Conservation (phyloP, 2,888 invertebrate genomes). For the Strigamia crassipes region DNA sequence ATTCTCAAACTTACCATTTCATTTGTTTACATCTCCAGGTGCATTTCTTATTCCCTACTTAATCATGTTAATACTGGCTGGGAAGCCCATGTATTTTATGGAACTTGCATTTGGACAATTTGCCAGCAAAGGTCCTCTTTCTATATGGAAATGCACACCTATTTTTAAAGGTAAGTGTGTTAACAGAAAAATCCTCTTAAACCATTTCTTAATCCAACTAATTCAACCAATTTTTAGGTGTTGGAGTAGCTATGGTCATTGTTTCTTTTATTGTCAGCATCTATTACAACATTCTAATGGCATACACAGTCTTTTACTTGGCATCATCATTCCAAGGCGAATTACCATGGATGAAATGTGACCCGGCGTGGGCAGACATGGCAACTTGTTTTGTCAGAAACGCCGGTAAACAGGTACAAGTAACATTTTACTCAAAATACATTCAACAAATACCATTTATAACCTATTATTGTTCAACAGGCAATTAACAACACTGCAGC, state of each 20-base stretch:
- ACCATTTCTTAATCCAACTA: background rate
- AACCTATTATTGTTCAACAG: too few species aligned
- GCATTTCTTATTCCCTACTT: conserved; percentile 76
- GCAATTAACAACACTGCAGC: too few species aligned
- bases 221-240: conserved; percentile 52
- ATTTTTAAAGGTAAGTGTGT: conserved; percentile 58
- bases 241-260: conserved; percentile 56
- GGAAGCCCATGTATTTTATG: conserved; percentile 60
- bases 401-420: too few species aligned
- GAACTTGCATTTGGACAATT: conserved; percentile 61
- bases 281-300: conserved; percentile 57
- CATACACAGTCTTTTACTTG: conserved; percentile 56
- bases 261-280: conserved; percentile 55
- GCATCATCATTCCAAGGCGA: conserved; percentile 54
- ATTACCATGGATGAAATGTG: conserved; percentile 50
- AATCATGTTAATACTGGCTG: conserved; percentile 70
- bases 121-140: conserved; percentile 59
- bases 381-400: conserved; percentile 54
- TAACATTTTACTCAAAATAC: too few species aligned
- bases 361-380: conserved; percentile 58
- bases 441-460: too few species aligned
- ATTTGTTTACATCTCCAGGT: conserved; percentile 63
- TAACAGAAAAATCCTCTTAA: background rate
- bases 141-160: conserved; percentile 60
- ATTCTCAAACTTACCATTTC: background rate